Percentiles rank a stretch among this genome's conserved stretches.
Evolutionary conservation across 2,113 vertebrate species (phyloP).

Genomic region (Cyprinodon brontotheroides): DNA sequence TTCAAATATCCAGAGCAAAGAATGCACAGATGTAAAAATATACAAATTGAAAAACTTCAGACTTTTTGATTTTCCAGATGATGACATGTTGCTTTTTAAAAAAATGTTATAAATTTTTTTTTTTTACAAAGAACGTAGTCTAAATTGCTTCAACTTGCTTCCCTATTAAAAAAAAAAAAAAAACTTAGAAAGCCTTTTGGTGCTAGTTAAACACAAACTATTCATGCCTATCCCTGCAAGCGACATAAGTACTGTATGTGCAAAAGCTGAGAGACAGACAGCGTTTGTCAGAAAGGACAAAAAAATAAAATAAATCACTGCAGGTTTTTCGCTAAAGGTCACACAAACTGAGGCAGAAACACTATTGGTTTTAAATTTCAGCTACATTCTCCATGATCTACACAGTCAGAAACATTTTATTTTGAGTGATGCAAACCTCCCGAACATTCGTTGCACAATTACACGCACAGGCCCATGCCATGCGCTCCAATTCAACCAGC

Average conservation of each 20-base stretch:
- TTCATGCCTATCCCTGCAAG: not conserved
- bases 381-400: constrained; percentile 3
- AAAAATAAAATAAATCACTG: not conserved
- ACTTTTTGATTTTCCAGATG: not conserved
- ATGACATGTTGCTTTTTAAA: no score
- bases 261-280: constrained; percentile 45
- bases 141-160: not conserved
- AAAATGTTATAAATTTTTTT: no score
- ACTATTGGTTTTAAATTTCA: constrained; percentile 7
- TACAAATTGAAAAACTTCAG: not conserved
- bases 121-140: no score
- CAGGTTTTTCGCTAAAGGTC: constrained; percentile 5
- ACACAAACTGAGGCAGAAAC: constrained; percentile 9
- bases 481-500: constrained; percentile 53
- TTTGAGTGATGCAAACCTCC: constrained; percentile 58
- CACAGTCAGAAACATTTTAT: constrained; percentile 18
- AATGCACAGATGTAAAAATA: not conserved
- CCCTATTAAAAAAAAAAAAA: not conserved
- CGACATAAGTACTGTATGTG: not conserved
- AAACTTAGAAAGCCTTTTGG: not conserved
- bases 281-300: constrained; percentile 6
- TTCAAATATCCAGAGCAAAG: not conserved
- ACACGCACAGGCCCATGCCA: constrained; percentile 78
- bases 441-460: constrained; percentile 74
- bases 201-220: not conserved